Conservation (phyloP, 2,113 vertebrate genomes). For the Deroptyus accipitrinus region DNA sequence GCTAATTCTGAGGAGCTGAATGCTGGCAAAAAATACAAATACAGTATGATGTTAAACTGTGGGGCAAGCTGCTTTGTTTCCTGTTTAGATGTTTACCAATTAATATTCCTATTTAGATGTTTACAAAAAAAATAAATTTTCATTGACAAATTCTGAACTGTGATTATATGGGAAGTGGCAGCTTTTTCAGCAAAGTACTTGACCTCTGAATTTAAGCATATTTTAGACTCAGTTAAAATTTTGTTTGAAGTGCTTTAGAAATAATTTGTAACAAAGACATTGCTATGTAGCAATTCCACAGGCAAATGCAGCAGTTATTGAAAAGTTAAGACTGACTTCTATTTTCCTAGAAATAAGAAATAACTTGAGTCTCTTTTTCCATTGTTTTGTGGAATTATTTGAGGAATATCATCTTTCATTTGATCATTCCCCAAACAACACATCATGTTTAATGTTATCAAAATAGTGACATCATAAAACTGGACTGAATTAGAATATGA, state of each 20-base stretch:
- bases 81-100: background rate
- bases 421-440: background rate
- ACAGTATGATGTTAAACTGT: background rate
- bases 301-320: background rate
- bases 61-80: background rate
- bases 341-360: background rate
- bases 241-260: background rate
- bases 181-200: background rate
- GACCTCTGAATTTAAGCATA: background rate
- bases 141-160: background rate
- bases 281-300: background rate
- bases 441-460: conserved; percentile 11
- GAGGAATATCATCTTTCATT: background rate
- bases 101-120: background rate
- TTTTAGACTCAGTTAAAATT: background rate
- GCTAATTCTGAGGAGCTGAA: background rate
- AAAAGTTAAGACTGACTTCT: background rate
- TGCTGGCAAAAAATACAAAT: background rate
- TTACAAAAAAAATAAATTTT: background rate
- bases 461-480: background rate
- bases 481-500: background rate
- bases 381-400: background rate
- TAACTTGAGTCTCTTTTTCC: background rate
- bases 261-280: background rate
- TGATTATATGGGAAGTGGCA: background rate